phyloP scores from a whole-genome alignment of 2,888 invertebrate genomes.

The Pterobdella sp. region DNA sequence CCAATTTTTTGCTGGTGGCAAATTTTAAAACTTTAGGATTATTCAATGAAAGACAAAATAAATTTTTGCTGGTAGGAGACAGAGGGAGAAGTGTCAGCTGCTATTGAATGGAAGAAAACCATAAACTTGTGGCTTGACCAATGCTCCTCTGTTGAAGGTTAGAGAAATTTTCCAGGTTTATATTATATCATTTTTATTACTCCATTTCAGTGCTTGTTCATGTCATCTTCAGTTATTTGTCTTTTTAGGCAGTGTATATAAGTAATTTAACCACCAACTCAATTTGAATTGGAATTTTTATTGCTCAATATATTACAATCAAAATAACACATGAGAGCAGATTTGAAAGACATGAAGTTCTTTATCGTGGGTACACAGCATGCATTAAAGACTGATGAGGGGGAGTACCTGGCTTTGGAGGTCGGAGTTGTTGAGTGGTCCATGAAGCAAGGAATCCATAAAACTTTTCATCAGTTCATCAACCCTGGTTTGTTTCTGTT shows the following conservation, averaged over 20 bases:
- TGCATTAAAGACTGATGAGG: not conserved
- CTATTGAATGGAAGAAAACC: not conserved
- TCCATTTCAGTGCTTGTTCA: too few species aligned
- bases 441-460: not conserved
- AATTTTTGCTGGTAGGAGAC: not conserved
- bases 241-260: too few species aligned
- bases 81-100: not conserved
- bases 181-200: too few species aligned
- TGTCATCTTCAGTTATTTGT: too few species aligned
- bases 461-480: not conserved
- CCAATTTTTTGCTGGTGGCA: not conserved
- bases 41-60: not conserved
- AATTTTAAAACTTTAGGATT: not conserved
- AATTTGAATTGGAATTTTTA: too few species aligned
- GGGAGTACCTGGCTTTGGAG: not conserved
- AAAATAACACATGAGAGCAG: not conserved
- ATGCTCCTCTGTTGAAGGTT: constrained; percentile 2
- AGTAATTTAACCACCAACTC: too few species aligned
- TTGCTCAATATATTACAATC: too few species aligned
- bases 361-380: not conserved
- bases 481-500: not conserved
- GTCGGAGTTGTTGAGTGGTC: not conserved
- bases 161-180: not conserved
- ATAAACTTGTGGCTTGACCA: constrained; percentile 1
- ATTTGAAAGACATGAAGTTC: not conserved